Base-by-base conservation (phyloP, 2,113 vertebrate species). In the Mionectes macconnelli region DNA sequence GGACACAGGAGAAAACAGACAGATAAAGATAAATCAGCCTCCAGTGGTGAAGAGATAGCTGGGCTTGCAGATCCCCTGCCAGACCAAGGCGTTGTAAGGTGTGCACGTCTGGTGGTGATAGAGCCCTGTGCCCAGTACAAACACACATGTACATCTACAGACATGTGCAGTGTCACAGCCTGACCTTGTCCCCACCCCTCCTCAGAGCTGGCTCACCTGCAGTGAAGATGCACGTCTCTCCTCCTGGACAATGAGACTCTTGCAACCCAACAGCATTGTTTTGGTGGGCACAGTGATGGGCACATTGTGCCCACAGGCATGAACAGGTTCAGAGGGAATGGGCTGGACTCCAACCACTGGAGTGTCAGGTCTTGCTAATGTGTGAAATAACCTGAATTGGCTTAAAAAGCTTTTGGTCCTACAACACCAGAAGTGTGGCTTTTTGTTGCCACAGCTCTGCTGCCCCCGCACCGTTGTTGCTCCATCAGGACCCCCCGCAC, bases 401-500 rank as follows among this genome's bases (percentile, higher is more conserved):
- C 39, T 39, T 14, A 42, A 55, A 57, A 25, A 69, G 24, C 24
- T 62, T 74, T 22, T 22, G 49, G 17, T 21, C 42, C 25, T 75
- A 64, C 8, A 6, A 7, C 3, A 28, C 33, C 42, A 40, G 3
- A 62, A 39, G 6, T 9, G 22, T 15, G 44, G 22, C 18, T 45
- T 59, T 66, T 72, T 47, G 15, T 33, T 45, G 35, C 47, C 40
- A 9, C 1, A 3, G 30, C 44, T 3, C 0, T 44, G 40, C 17
- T 5, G 1, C 22, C 18, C 20, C 39, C 0, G 2, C 35, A 25
- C 37, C 0, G 0, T 9, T 22, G 25, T 23, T 18, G 42, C 64
- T 40, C n/a, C n/a, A 25, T 30, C 0, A 1, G 87, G 33, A 77
- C 9, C 52, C 22, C 12, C 27, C 57, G 2, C 6, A 2, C n/a